phyloP scores from a whole-genome alignment of 2,113 vertebrate genomes.

The Nycticorax nycticorax region DNA sequence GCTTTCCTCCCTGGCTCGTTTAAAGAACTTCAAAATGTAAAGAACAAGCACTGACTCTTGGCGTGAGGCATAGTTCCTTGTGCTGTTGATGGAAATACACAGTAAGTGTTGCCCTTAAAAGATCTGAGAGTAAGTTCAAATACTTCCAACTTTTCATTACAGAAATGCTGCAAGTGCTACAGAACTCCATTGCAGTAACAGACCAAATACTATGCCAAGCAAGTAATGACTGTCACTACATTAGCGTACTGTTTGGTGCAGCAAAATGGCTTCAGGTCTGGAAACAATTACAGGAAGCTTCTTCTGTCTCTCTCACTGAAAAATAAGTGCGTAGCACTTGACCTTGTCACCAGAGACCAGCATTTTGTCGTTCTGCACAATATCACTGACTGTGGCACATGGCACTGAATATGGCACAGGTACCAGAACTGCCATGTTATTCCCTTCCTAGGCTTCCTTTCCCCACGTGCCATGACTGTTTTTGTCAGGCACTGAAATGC shows the following conservation, averaged over 20 bases:
- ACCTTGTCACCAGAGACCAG: neutral
- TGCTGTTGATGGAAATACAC: neutral
- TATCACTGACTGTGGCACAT: no score
- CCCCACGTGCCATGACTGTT: neutral
- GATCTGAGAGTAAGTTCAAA: neutral
- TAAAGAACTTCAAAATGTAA: neutral
- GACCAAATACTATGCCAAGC: neutral
- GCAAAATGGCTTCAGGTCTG: neutral
- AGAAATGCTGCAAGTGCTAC: neutral
- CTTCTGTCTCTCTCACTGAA: neutral
- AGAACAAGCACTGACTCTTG: neutral
- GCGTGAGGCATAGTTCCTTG: neutral
- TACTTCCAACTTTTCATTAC: neutral
- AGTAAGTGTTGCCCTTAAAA: neutral
- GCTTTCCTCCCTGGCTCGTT: neutral
- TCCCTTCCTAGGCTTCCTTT: neutral
- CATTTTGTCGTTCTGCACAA: neutral
- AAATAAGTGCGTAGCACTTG: neutral
- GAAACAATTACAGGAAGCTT: neutral
- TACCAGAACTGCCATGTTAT: neutral
- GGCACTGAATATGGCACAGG: neutral
- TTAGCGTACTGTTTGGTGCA: neutral
- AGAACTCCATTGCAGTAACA: neutral
- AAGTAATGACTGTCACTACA: neutral
- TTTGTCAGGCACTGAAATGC: neutral